These are phyloP conservation scores for Pteronura brasiliensis DNA, from an alignment of 2,113 vertebrate species.

Conservation along the genomic window DNA sequence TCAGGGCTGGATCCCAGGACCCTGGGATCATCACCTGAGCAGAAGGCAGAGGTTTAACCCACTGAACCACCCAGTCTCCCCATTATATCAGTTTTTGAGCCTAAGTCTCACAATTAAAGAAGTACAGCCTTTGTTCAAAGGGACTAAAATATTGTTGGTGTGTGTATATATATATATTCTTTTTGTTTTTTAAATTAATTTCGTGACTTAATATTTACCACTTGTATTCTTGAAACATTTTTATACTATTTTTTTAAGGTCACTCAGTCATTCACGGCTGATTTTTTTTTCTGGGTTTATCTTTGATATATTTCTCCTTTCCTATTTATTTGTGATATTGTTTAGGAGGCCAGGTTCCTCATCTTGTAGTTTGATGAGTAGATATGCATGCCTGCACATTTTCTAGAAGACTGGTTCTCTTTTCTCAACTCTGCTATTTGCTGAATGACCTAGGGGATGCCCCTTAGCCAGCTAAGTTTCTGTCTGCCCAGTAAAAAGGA, in stretches of 20 bases:
- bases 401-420: neutral
- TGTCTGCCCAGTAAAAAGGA: neutral
- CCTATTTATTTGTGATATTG: accelerated
- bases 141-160: neutral
- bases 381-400: accelerated
- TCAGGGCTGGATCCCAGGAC: too few species aligned
- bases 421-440: neutral
- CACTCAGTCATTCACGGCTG: neutral
- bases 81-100: neutral
- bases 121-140: neutral
- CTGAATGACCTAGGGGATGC: neutral
- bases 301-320: neutral
- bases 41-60: too few species aligned
- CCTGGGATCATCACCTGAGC: too few species aligned
- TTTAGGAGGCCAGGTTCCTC: neutral
- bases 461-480: neutral
- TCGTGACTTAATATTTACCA: neutral
- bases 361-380: neutral
- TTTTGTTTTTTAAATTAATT: neutral
- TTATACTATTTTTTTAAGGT: neutral
- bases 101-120: neutral
- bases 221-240: neutral
- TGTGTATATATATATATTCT: neutral
- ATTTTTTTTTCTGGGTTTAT: neutral
- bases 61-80: too few species aligned